Conservation (phyloP, 2,797 vertebrate species). For the Phrynocephalus guinanensis region DNA sequence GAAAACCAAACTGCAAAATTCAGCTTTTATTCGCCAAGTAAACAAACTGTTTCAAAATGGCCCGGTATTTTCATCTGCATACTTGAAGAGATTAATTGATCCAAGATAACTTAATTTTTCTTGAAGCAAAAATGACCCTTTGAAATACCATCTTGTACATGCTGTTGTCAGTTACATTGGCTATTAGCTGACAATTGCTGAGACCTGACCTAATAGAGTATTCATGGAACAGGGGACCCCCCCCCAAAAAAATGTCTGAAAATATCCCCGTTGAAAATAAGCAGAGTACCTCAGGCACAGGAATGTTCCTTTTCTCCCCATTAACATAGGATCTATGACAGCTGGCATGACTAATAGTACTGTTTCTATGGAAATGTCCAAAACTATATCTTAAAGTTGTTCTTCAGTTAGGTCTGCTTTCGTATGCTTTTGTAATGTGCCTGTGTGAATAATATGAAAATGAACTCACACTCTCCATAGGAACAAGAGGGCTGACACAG, state of each 20-base stretch:
- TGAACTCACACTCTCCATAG: background rate
- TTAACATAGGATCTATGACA: conserved; percentile 1
- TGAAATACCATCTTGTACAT: conserved; percentile 32
- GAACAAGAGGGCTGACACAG: background rate
- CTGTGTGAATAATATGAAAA: conserved; percentile 1
- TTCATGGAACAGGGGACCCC: background rate
- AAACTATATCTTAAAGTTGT: background rate
- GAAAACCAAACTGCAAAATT: conserved; percentile 48
- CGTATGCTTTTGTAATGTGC: background rate
- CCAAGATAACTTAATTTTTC: conserved; percentile 49
- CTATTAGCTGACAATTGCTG: conserved; percentile 34
- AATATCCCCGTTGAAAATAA: conserved; percentile 16
- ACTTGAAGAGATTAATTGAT: conserved; percentile 50
- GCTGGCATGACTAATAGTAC: background rate
- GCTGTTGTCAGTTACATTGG: conserved; percentile 35
- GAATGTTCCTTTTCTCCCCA: background rate
- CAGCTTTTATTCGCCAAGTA: conserved; percentile 59
- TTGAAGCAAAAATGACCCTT: background rate
- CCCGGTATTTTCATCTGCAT: conserved; percentile 48
- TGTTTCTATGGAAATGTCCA: conserved; percentile 25
- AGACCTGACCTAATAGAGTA: background rate
- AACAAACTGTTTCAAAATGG: conserved; percentile 58
- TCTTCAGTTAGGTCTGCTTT: background rate
- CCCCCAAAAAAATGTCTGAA: background rate
- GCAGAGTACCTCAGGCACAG: background rate